These are phyloP conservation scores for Zaprionus inermis DNA, from an alignment of 1,140 invertebrate species.

Conservation along the genomic window DNA sequence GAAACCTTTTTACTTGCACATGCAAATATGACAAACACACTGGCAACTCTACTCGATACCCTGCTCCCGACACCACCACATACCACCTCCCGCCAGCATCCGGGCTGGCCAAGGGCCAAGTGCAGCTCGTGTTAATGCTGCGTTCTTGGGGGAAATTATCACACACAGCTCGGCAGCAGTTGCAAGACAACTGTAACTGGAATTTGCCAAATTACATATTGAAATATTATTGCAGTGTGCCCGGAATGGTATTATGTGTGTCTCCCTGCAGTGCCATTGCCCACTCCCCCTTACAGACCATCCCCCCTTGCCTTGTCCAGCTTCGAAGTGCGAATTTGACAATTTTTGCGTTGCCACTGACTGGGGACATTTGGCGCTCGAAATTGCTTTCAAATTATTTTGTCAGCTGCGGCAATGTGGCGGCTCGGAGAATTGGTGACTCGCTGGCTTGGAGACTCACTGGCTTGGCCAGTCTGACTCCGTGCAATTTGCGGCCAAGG, in stretches of 20 bases:
- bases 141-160: conserved; percentile 82
- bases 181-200: conserved; percentile 51
- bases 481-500: conserved; percentile 72
- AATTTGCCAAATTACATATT: conserved; percentile 82
- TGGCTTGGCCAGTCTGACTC: conserved; percentile 12
- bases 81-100: no score
- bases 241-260: conserved; percentile 60
- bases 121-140: conserved; percentile 75
- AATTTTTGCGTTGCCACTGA: conserved; percentile 44
- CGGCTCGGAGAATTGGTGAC: conserved; percentile 22
- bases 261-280: not conserved
- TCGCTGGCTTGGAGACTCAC: conserved; percentile 31
- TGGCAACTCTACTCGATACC: conserved; percentile 12
- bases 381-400: conserved; percentile 83
- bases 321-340: conserved; percentile 78
- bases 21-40: conserved; percentile 81
- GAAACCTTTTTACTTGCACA: conserved; percentile 79
- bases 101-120: conserved; percentile 68
- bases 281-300: no score
- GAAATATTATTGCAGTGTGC: conserved; percentile 81
- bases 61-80: no score
- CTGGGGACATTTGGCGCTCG: conserved; percentile 64
- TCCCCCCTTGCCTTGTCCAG: not conserved
- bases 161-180: conserved; percentile 47
- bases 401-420: conserved; percentile 70